Evolutionary conservation across 2,113 vertebrate species (phyloP), one percentile per base, ranked within the genome.

Genomic region (Numenius arquata): DNA sequence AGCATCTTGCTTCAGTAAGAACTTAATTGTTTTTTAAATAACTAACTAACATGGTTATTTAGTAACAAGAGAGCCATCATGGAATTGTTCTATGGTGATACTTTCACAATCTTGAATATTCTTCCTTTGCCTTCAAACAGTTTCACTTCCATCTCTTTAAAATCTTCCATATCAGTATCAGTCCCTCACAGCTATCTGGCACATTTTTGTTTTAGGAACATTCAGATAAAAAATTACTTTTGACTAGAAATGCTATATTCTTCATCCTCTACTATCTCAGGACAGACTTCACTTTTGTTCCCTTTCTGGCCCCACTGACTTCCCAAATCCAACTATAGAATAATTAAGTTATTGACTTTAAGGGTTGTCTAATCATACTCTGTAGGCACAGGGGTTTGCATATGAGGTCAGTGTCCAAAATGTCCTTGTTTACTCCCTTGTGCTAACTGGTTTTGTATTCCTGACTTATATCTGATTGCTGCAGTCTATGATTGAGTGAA

Each of bases 401-500:
- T 68, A 58, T 50, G 36, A 85, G 29, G 73, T 43, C 30, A 62
- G 45, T 89, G 62, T 16, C 66, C 67, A n/a, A 76, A 95, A 88
- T 73, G 65, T 56, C 86, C 80, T 92, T 78, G 36, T 79, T 89
- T 87, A 91, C 15, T 92, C 36, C 52, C 53, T 59, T 74, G 3
- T 75, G 76, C 40, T 81, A 56, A n/a, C 70, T 76, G 83, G 3
- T 87, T 97, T 95, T 91, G 12, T 85, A 88, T 85, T 96, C 65
- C 56, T 78, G 38, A 38, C 67, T 71, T 95, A 68, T 50, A 91
- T 36, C 56, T 72, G 87, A 82, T 82, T 56, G 65, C 58, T 82
- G 80, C 58, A 48, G 38, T 80, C 85, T 77, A 5, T 94, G 88
- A 94, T 55, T 90, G 93, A 95, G 63, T 93, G 95, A 91, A 93